phyloP scores from a whole-genome alignment of 2,113 vertebrate genomes.

The Bucco capensis region DNA sequence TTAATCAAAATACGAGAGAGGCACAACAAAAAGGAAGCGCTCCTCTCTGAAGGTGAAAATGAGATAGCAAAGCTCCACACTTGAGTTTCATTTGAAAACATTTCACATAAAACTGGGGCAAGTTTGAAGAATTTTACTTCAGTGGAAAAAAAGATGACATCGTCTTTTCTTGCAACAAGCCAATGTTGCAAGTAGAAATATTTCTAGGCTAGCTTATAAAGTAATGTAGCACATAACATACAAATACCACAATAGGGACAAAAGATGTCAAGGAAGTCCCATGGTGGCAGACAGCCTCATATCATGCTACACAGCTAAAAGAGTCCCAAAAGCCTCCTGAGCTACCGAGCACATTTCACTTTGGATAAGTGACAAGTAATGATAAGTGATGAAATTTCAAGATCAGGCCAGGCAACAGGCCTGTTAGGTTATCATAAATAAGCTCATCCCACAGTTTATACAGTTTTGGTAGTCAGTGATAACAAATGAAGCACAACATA shows the following conservation, averaged over 20 bases:
- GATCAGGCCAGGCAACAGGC: background rate
- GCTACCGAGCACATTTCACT: background rate
- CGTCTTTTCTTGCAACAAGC: background rate
- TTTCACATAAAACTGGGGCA: background rate
- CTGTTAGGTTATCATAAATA: background rate
- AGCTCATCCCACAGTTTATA: background rate
- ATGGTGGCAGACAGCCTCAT: background rate
- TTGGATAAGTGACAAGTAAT: background rate
- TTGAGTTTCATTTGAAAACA: background rate
- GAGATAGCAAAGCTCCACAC: background rate
- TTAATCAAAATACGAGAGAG: background rate
- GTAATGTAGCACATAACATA: background rate
- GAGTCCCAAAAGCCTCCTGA: background rate
- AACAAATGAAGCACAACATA: background rate
- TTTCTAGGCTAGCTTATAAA: background rate
- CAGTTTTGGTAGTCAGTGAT: background rate
- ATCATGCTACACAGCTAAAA: background rate
- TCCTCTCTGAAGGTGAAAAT: background rate
- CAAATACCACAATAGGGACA: background rate
- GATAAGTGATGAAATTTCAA: background rate
- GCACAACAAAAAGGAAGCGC: background rate
- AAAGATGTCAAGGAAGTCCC: background rate
- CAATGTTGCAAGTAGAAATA: background rate
- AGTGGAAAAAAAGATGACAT: background rate
- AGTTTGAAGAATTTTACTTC: background rate